Evolutionary conservation across 2,797 vertebrate genomes (phyloP).

Genomic region (Xyrichtys novacula): DNA sequence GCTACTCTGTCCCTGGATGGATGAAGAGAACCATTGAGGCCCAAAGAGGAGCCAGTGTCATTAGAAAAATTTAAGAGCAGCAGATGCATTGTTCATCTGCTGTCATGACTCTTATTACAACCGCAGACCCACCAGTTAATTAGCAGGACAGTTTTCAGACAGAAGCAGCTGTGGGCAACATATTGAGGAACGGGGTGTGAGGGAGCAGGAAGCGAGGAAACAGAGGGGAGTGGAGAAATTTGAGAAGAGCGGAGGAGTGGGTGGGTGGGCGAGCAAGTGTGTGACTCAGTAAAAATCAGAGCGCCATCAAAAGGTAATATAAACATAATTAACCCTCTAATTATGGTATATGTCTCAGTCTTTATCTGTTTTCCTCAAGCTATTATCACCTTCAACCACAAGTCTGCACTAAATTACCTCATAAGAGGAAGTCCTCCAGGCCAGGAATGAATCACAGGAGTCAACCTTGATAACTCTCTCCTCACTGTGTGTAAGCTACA

Average conservation of each 20-base stretch:
- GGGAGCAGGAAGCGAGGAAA: constrained; percentile 52
- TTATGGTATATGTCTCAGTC: constrained; percentile 72
- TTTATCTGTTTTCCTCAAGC: constrained; percentile 69
- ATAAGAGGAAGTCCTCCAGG: constrained; percentile 68
- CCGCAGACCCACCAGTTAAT: constrained; percentile 77
- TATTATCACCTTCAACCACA: constrained; percentile 75
- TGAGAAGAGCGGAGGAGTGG: constrained; percentile 47
- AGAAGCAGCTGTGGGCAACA: constrained; percentile 81
- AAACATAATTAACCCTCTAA: constrained; percentile 80
- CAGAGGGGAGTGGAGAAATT: constrained; percentile 53
- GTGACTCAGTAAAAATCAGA: constrained; percentile 57
- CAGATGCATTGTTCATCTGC: constrained; percentile 82
- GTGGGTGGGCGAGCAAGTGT: constrained; percentile 39
- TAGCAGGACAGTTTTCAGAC: constrained; percentile 82
- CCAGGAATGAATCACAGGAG: constrained; percentile 64
- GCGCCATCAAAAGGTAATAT: constrained; percentile 72
- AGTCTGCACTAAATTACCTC: constrained; percentile 70
- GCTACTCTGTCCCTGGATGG: constrained; percentile 35
- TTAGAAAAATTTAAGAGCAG: constrained; percentile 72
- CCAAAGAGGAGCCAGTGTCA: constrained; percentile 59
- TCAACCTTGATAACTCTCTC: constrained; percentile 63
- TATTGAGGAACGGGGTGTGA: constrained; percentile 77
- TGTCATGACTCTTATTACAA: constrained; percentile 77
- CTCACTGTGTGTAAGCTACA: constrained; percentile 55
- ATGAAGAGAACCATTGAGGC: constrained; percentile 32